phyloP scores from a whole-genome alignment of 92 coral and sea anemone species.

The Muricea muricata region DNA sequence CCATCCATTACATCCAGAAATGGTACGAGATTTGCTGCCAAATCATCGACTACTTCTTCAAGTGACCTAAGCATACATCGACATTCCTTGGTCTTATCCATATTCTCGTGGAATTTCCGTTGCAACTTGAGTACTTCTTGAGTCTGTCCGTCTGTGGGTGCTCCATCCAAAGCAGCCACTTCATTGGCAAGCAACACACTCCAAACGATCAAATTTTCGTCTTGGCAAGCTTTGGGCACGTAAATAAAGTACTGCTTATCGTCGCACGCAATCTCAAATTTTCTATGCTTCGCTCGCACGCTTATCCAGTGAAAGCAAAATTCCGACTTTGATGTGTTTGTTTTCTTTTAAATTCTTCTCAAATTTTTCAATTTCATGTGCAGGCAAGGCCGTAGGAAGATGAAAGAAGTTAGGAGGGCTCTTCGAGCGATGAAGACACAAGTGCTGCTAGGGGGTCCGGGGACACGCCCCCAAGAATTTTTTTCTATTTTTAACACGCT shows the following conservation, averaged over 20 bases:
- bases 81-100: constrained; percentile 31
- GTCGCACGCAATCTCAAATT: constrained; percentile 48
- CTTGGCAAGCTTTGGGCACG: constrained; percentile 64
- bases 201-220: constrained; percentile 64
- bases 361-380: constrained; percentile 40
- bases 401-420: too few species aligned
- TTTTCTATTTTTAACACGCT: too few species aligned
- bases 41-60: neutral
- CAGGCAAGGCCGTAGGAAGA: too few species aligned
- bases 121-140: neutral
- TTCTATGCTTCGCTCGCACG: constrained; percentile 25
- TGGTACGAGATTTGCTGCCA: constrained; percentile 15
- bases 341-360: constrained; percentile 16
- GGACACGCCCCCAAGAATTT: too few species aligned
- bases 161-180: constrained; percentile 32
- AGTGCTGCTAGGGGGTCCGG: too few species aligned
- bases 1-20: constrained; percentile 25
- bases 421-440: too few species aligned
- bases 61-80: constrained; percentile 27
- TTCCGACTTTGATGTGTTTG: constrained; percentile 49
- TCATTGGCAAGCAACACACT: constrained; percentile 65
- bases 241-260: constrained; percentile 46
- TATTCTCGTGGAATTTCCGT: constrained; percentile 31
- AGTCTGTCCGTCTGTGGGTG: constrained; percentile 25
- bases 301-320: constrained; percentile 57